Base-by-base conservation (phyloP, 2,797 vertebrate genomes). In the Poeciliopsis infans region DNA sequence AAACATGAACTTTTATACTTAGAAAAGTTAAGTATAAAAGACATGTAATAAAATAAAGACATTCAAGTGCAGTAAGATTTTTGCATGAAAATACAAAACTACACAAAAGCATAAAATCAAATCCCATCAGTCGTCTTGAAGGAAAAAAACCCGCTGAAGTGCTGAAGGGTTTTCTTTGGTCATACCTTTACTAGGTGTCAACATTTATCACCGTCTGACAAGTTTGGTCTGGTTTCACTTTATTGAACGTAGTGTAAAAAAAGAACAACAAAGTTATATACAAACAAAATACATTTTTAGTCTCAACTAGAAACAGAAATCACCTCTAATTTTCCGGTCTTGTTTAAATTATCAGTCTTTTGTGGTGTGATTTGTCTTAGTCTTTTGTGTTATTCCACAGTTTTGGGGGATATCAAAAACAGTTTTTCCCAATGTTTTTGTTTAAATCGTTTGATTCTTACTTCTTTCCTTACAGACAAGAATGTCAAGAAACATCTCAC, bases 81-180 rank as follows among this genome's bases (percentile, higher is more conserved):
- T 97, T 97, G 97, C 97, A 98, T 97, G 97, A 97, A 98, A 98
- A 98, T 98, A 98, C 97, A 97, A 98, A 99, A 97, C 97, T 99
- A 98, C 97, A 98, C 98, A 98, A 97, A 97, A 97, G 97, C 97
- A 97, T 97, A 97, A 97, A 99, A 98, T 98, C 96, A 97, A 97
- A 97, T 97, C 95, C 97, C 95, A 96, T 96, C 96, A 96, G 95
- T 97, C 96, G 91, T 96, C 95, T 97, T 90, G 94, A 28, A 70
- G 25, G 90, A 95, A 96, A 96, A 92, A 41, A 41, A 39, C 31
- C 5, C 36, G 96, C 95, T 96, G 97, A 99, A 99, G 98, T 99
- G 98, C 98, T 98, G 13, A 7, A 31, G n/a, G 12, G 12, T 61
- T 31, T 61, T 59, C 13, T 61, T 31, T 4, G 25, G 16, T 7